Conservation (phyloP, 2,888 invertebrate species). For the Carcina quercana region DNA sequence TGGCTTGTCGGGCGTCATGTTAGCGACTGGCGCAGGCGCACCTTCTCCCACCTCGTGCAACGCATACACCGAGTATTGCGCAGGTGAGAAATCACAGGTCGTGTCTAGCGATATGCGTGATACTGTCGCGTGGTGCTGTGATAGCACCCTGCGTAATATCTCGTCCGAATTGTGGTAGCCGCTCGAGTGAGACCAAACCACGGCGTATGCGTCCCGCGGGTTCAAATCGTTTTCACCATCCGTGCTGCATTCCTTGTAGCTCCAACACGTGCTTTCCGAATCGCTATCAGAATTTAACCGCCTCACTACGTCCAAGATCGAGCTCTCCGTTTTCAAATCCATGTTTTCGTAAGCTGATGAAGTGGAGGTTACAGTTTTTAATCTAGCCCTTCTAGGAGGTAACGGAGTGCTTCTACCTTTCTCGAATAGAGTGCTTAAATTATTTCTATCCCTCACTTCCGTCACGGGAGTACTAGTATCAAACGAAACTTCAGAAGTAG, state of each 20-base stretch:
- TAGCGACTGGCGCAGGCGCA: constrained; percentile 42
- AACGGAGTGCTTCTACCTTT: constrained; percentile 40
- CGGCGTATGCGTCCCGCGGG: constrained; percentile 45
- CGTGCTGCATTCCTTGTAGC: constrained; percentile 57
- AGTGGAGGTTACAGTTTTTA: constrained; percentile 37
- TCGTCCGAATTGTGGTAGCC: constrained; percentile 65
- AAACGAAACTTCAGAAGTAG: constrained; percentile 43
- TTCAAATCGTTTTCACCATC: constrained; percentile 30
- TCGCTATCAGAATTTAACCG: constrained; percentile 47
- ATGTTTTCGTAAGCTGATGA: constrained; percentile 37
- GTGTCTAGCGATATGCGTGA: constrained; percentile 59
- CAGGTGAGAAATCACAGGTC: constrained; percentile 48
- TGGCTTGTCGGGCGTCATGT: constrained; percentile 61
- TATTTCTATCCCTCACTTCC: constrained; percentile 27
- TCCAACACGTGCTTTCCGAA: constrained; percentile 65
- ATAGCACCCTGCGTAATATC: constrained; percentile 47
- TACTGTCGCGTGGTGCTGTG: constrained; percentile 49
- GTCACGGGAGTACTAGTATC: constrained; percentile 47
- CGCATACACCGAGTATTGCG: constrained; percentile 52
- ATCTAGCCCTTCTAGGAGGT: constrained; percentile 41
- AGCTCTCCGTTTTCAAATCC: constrained; percentile 26
- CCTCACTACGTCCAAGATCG: constrained; percentile 21
- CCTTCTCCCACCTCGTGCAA: constrained; percentile 61
- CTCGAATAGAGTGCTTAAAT: constrained; percentile 32
- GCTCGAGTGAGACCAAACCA: constrained; percentile 59